Base-by-base conservation (phyloP, 2,113 vertebrate species). In the Dermatemys mawii region DNA sequence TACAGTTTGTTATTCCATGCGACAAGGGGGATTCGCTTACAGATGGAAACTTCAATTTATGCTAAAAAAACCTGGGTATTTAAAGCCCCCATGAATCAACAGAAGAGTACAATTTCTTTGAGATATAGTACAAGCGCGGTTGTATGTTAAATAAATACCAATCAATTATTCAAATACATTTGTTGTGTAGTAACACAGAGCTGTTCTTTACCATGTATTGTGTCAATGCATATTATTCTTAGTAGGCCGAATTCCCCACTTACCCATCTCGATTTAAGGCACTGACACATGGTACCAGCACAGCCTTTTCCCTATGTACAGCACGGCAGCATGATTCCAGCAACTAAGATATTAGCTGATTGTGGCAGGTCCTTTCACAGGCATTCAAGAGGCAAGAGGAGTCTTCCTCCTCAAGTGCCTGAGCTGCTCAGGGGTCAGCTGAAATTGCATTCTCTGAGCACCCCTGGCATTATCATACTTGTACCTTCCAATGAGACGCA, bases 161-260 rank as follows among this genome's bases (percentile, higher is more conserved):
- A 97, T 97, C 95, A 97, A 97, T 95, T 97, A 98, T 94, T 97
- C 94, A 97, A 96, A 97, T 91, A 35, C 73, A 87, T 95, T 96
- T 97, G 96, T 84, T 97, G 95, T 90, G 86, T 93, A 82, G 86
- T 94, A 94, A 96, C 86, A 83, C 27, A 35, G 96, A 95, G 88
- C 50, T 92, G 84, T 38, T 90, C 96, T 97, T 95, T 97, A 96
- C 95, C 87, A 94, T 81, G 94, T 87, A 70, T 91, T 87, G 93
- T 96, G 95, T 88, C 96, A 97, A 78, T 1, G 19, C 11, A 88
- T 35, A 41, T 48, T 91, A 50, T 89, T 89, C 94, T 90, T 1
- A 44, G 80, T 95, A 87, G 89, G 88, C 73, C 83, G 38, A 86
- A 89, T 90, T 81, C 83, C 93, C 85, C 50, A 21, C 44, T 50